A percentile compares a stretch with the other conserved stretches of the same genome.
Conservation (phyloP, 1,140 invertebrate genomes). For the Drosophila novamexicana region DNA sequence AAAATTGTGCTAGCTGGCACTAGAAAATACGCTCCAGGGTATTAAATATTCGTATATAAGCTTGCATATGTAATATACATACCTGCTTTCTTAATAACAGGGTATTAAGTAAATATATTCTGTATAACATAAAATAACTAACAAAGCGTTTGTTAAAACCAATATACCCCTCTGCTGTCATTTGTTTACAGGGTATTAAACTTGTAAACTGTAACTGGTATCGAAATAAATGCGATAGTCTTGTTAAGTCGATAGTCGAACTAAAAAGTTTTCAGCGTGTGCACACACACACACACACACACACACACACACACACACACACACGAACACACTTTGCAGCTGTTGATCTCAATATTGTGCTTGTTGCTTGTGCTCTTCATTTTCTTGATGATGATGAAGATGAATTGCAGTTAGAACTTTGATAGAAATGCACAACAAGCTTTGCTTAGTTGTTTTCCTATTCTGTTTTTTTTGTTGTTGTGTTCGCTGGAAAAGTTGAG, state of each 20-base stretch:
- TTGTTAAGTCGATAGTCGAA: conserved; percentile 52
- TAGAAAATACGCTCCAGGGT: neutral
- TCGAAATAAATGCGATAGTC: conserved; percentile 54
- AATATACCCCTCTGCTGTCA: neutral
- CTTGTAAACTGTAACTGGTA: conserved; percentile 41
- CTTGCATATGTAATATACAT: too few relatives aligned
- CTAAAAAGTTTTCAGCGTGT: conserved; percentile 43
- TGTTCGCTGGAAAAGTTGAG: conserved; percentile 34
- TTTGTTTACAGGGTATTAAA: conserved; percentile 13
- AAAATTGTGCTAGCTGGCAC: neutral
- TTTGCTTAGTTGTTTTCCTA: conserved; percentile 20
- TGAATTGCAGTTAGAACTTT: conserved; percentile 79
- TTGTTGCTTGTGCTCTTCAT: conserved; percentile 20
- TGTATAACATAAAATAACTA: too few relatives aligned
- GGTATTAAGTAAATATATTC: too few relatives aligned
- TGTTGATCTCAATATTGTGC: conserved; percentile 32
- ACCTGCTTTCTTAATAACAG: too few relatives aligned
- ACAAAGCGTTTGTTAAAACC: neutral
- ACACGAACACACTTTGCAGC: neutral
- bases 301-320: neutral
- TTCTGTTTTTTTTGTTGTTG: conserved; percentile 29
- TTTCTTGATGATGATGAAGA: conserved; percentile 71
- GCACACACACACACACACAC: conserved; percentile 8
- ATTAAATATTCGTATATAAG: too few relatives aligned
- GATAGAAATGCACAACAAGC: conserved; percentile 57